Conservation (phyloP, 2,888 invertebrate species). For the Chelonus formosanus region DNA sequence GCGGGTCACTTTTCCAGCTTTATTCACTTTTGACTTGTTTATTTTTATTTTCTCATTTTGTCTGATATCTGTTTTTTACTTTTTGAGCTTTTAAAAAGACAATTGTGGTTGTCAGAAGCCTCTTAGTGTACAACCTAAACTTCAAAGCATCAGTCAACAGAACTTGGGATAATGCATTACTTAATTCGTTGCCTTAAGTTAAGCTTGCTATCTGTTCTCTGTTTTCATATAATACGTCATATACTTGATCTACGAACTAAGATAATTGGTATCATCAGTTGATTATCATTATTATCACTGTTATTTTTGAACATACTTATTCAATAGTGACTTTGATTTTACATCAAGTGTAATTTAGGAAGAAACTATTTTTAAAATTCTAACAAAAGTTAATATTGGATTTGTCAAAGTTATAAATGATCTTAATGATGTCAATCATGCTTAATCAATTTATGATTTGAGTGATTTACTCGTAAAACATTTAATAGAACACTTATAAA, state of each 20-base stretch:
- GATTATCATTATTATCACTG: no score
- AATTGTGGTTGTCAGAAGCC: constrained; percentile 4
- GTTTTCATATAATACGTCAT: neutral
- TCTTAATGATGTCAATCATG: no score
- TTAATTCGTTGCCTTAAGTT: constrained; percentile 13
- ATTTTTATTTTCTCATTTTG: neutral
- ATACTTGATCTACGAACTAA: neutral
- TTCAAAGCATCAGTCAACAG: neutral
- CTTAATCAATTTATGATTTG: no score
- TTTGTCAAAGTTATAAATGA: no score
- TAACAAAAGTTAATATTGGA: no score
- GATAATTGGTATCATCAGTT: no score
- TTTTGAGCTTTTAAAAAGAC: neutral
- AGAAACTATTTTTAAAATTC: no score
- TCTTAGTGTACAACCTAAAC: constrained; percentile 7
- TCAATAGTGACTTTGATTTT: no score
- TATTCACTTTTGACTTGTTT: constrained; percentile 2
- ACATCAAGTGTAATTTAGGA: no score
- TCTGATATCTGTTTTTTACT: neutral
- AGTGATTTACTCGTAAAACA: no score
- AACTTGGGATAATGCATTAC: neutral
- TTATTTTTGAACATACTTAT: no score
- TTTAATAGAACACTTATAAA: no score
- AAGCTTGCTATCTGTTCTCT: neutral
- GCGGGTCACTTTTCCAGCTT: constrained; percentile 8